Conservation (phyloP, 2,888 invertebrate genomes). For the Siphlonurus alternatus region DNA sequence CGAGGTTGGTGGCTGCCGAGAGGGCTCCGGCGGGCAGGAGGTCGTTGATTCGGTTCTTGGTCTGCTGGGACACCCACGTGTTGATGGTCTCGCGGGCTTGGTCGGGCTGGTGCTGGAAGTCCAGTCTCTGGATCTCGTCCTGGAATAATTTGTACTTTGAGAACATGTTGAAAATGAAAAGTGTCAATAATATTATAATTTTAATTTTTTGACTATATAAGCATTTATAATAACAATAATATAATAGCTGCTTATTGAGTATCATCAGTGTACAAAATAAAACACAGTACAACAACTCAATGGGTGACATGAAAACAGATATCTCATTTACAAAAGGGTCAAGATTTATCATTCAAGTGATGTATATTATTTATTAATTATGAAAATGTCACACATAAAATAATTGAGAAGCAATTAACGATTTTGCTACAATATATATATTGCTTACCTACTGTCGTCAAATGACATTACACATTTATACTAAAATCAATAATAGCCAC, state of each 20-base stretch:
- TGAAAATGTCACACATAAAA: too few species aligned
- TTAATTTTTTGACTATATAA: too few species aligned
- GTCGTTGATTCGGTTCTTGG: slow-evolving; percentile 59
- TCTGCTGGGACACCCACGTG: slow-evolving; percentile 55
- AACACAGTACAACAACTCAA: not conserved
- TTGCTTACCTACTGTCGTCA: too few species aligned
- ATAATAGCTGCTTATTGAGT: too few species aligned
- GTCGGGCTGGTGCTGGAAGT: slow-evolving; percentile 45
- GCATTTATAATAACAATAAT: not conserved
- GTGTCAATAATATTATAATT: too few species aligned
- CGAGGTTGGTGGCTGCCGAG: slow-evolving; percentile 43
- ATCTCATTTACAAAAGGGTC: not conserved
- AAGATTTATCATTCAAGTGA: too few species aligned
- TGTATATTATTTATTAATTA: too few species aligned
- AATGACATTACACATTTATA: too few species aligned
- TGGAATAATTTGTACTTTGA: slow-evolving; percentile 5
- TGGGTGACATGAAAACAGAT: not conserved
- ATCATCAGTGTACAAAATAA: not conserved
- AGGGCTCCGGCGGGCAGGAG: slow-evolving; percentile 49
- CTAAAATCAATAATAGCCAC: too few species aligned
- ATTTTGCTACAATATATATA: too few species aligned
- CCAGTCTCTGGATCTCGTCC: slow-evolving; percentile 23
- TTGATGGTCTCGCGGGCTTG: slow-evolving; percentile 47
- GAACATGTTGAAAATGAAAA: too few species aligned
- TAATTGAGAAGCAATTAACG: too few species aligned